Evolutionary conservation across 2,888 invertebrate species (phyloP).

Genomic region (Halictus ligatus): DNA sequence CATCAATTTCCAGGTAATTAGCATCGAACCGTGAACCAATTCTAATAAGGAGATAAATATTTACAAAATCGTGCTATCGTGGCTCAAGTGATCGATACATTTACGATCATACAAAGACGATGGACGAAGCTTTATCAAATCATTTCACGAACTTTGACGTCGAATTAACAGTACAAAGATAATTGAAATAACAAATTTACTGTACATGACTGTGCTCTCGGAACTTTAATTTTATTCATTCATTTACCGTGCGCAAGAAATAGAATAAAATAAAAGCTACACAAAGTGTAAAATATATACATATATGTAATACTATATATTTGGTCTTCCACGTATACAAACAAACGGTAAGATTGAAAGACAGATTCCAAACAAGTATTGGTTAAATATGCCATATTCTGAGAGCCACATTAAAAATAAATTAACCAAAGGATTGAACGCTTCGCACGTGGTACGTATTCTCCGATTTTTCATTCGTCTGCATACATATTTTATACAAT

Average conservation of each 20-base stretch:
- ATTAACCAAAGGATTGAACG: slow-evolving; percentile 88
- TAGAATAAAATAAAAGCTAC: background rate
- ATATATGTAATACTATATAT: background rate
- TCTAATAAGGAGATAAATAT: background rate
- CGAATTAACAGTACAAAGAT: background rate
- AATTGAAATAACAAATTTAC: background rate
- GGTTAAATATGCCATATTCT: slow-evolving; percentile 86
- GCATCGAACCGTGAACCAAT: background rate
- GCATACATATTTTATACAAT: background rate
- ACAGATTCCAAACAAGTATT: slow-evolving; percentile 14
- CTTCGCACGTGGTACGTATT: slow-evolving; percentile 89
- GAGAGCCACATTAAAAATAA: slow-evolving; percentile 89
- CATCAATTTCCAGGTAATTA: slow-evolving; percentile 36
- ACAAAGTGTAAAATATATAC: background rate
- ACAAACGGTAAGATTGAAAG: slow-evolving; percentile 7
- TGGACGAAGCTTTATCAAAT: slow-evolving; percentile 19
- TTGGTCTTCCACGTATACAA: slow-evolving; percentile 20
- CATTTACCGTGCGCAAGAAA: background rate
- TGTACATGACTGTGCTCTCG: background rate
- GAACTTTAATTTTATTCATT: background rate
- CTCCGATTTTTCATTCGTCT: background rate
- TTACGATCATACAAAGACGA: slow-evolving; percentile 39
- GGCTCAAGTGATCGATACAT: slow-evolving; percentile 28
- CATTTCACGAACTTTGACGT: slow-evolving; percentile 5
- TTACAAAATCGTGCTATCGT: background rate